Conservation (phyloP, 2,888 invertebrate species). For the Lapara coniferarum region DNA sequence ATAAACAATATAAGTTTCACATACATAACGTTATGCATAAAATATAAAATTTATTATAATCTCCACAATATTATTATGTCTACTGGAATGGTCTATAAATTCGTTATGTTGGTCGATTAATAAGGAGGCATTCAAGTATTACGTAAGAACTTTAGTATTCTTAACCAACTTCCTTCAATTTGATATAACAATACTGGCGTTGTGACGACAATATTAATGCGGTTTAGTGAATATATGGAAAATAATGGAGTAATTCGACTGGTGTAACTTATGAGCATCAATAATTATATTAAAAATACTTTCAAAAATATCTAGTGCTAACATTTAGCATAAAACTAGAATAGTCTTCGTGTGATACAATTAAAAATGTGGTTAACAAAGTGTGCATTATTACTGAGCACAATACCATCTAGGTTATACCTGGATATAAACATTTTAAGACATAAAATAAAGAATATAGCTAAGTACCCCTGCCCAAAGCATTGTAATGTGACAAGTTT, state of each 20-base stretch:
- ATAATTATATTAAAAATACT: neutral
- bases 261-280: neutral
- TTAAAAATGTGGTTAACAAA: neutral
- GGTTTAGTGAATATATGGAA: too few species aligned
- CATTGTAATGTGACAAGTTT: slow-evolving; percentile 34
- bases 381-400: slow-evolving; percentile 7
- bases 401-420: neutral
- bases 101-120: neutral
- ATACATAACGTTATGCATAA: slow-evolving; percentile 8
- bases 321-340: neutral
- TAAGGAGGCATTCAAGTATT: too few species aligned
- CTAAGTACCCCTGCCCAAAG: slow-evolving; percentile 42
- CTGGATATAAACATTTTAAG: neutral
- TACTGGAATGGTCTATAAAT: slow-evolving; percentile 21
- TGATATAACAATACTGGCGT: too few species aligned
- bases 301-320: neutral
- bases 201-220: too few species aligned
- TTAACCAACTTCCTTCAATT: too few species aligned
- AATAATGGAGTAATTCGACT: neutral
- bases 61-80: slow-evolving; percentile 6
- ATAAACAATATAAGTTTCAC: neutral
- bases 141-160: too few species aligned
- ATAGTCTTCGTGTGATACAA: neutral
- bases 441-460: slow-evolving; percentile 10
- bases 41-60: neutral